These are phyloP conservation scores for Sakesphorus luctuosus DNA, from an alignment of 2,113 vertebrate species.

Conservation along the genomic window DNA sequence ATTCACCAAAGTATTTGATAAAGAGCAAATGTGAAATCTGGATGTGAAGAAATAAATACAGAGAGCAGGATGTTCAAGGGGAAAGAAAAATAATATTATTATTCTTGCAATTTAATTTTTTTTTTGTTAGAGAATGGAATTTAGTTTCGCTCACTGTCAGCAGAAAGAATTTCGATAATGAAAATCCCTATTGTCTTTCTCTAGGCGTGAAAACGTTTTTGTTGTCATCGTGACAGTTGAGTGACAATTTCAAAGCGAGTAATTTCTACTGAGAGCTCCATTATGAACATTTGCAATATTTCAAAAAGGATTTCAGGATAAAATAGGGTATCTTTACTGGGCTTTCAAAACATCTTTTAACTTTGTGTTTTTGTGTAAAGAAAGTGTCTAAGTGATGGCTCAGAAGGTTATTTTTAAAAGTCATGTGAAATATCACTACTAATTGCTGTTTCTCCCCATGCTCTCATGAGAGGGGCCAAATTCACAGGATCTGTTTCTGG, in stretches of 20 bases:
- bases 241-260: constrained; percentile 51
- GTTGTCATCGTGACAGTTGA: constrained; percentile 75
- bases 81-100: not conserved
- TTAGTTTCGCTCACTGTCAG: constrained; percentile 52
- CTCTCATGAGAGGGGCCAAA: not conserved
- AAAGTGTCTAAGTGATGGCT: not conserved
- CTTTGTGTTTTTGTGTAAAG: not conserved
- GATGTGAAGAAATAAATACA: not conserved
- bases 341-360: constrained; percentile 26
- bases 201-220: constrained; percentile 57
- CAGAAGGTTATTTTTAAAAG: not conserved
- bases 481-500: not conserved
- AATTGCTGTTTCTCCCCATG: not conserved
- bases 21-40: constrained; percentile 7
- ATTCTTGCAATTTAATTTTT: not conserved
- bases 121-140: constrained; percentile 15
- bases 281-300: constrained; percentile 40
- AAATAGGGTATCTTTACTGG: constrained; percentile 45
- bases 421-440: not conserved
- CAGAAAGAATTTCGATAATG: constrained; percentile 59
- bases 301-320: constrained; percentile 1
- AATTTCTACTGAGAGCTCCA: constrained; percentile 44
- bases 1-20: not conserved
- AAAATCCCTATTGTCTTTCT: constrained; percentile 73
- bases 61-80: not conserved